These are phyloP conservation scores for Yponomeuta sedellus DNA, from an alignment of 2,888 invertebrate species.

Conservation along the genomic window DNA sequence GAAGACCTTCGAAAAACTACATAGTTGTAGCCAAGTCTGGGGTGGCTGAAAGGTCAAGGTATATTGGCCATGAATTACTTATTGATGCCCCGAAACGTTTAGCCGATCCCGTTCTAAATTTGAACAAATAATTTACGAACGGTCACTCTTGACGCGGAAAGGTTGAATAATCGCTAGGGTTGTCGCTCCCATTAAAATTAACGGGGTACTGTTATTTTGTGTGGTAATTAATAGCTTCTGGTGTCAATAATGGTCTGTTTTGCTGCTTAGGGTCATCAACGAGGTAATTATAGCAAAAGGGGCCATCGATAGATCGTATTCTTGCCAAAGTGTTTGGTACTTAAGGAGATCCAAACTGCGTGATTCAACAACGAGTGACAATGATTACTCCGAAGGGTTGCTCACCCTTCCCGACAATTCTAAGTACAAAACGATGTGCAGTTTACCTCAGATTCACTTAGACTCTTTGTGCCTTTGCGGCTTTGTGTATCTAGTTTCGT, in stretches of 20 bases:
- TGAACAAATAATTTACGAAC: slow-evolving; percentile 74
- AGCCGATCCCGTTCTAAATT: slow-evolving; percentile 73
- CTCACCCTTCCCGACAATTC: no score
- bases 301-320: neutral
- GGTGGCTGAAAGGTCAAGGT: slow-evolving; percentile 28
- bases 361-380: no score
- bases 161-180: slow-evolving; percentile 34
- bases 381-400: no score
- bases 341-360: no score
- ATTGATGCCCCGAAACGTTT: slow-evolving; percentile 73
- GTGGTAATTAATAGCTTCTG: slow-evolving; percentile 16
- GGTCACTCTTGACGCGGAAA: slow-evolving; percentile 60
- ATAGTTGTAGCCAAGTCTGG: slow-evolving; percentile 19
- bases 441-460: no score
- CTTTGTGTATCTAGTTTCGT: no score
- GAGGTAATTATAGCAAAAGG: neutral
- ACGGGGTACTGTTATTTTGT: slow-evolving; percentile 16
- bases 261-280: neutral
- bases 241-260: neutral
- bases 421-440: no score
- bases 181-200: slow-evolving; percentile 24
- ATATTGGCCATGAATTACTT: slow-evolving; percentile 56
- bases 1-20: slow-evolving; percentile 30
- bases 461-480: no score
- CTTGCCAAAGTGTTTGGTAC: no score